Evolutionary conservation across 1,140 invertebrate species (phyloP), one percentile per base, ranked within the genome.

Genomic region (Helicoverpa zea): DNA sequence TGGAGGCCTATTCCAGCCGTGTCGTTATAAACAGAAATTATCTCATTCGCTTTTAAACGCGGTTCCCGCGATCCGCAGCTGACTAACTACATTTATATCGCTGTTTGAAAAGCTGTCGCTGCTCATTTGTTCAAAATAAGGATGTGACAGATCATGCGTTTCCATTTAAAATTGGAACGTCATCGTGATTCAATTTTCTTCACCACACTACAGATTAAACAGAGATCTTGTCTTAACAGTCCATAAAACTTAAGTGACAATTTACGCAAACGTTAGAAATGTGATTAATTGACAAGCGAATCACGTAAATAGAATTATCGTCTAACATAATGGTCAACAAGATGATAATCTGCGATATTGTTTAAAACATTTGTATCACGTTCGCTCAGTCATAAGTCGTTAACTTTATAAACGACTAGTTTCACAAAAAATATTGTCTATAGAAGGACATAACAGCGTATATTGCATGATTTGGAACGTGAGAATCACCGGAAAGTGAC

Each of bases 251-350:
- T 70, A 70, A 73, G 70, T 58, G 49, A n/a, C 86, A 87, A 89
- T 89, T 91, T 88, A 88, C 81, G 84, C 78, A 87, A 83, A 80
- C 87, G 88, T 90, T 90, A 88, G 88, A 88, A 89, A 89, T 83
- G 84, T 83, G 87, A 87, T 82, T 80, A 94, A 91, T 91, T 91
- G 88, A 82, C 83, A 90, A 88, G 79, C 87, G 82, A 88, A 90
- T 89, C 93, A 94, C 93, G 93, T 94, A 92, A 90, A 87, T 90
- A 90, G 89, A 87, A 88, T 93, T 91, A 91, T 93, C 90, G 89
- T 92, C 88, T 89, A 89, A 89, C 87, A 87, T 93, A 92, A 93
- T 92, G 90, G 90, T 84, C 89, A 88, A 87, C 84, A 85, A 85
- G 84, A 91, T 90, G 91, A 89, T 89, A 91, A 94, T 94, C 92